Base-by-base conservation (phyloP, 2,113 vertebrate species). In the Danionella cerebrum region DNA sequence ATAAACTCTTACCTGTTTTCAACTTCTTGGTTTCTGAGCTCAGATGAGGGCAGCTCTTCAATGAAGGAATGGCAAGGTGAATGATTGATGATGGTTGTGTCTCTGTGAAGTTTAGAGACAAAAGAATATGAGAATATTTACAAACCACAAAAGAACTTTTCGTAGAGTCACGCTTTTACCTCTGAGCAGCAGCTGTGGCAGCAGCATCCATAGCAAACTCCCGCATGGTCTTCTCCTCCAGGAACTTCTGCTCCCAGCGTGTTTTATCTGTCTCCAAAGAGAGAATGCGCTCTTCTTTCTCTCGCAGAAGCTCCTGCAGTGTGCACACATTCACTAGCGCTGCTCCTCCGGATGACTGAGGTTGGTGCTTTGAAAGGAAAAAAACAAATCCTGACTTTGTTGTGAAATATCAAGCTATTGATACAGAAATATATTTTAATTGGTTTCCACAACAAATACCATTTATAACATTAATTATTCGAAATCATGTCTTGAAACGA, bases 201-300 rank as follows among this genome's bases (percentile, higher is more conserved):
- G 95, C 96, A 0, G 93, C 94, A 0, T 99, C 96, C 96, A 99
- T 97, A 36, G 93, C 96, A 1, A 99, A 98, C 84, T 99, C 93
- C 70, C 92, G 86, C 93, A 98, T 99, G 79, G 96, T 96, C 73
- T 94, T 93, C 66, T 99, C 96, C 81, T 99, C 96, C 73, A 98
- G 76, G 67, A 95, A 99, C 71, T 99, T 99, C 76, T 99, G 96
- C 77, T 99, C 96, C 96, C 96, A 98, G 80, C 92, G 95, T 62
- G 90, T 99, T 92, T 98, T 95, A 77, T 99, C 96, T 0, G 96
- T 95, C 81, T 99, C 96, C 76, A 99, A 84, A 0, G 93, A 94
- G 79, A 99, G 79, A 68, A 98, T 89, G 45, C 86, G 84, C 76
- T 98, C 96, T 76, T 99, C 96, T 44, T 87, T 91, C 82, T 98